Conservation (phyloP, 92 coral and sea anemone species). For the Desmophyllum pertusum region DNA sequence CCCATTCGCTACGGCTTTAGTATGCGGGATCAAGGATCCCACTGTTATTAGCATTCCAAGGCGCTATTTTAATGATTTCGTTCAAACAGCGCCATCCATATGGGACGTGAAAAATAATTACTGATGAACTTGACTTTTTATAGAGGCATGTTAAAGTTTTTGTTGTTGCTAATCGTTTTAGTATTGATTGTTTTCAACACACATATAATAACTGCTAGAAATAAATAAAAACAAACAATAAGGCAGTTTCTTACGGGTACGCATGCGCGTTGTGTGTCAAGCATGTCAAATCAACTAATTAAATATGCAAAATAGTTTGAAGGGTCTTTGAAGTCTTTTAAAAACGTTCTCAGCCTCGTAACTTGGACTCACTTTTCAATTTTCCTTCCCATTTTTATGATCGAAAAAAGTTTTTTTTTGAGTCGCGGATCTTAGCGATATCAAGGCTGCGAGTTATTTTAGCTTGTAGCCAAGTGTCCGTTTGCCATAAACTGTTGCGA, state of each 20-base stretch:
- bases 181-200: neutral
- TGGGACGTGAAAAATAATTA: neutral
- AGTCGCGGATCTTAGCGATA: too few species aligned
- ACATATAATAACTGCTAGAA: neutral
- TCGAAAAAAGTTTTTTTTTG: too few species aligned
- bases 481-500: too few species aligned
- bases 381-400: neutral
- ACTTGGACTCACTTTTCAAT: neutral
- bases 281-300: neutral
- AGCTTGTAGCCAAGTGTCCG: too few species aligned
- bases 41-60: fast-evolving
- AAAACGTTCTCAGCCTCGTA: neutral
- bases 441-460: too few species aligned
- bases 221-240: neutral
- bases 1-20: conserved; percentile 92
- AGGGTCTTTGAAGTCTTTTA: too few species aligned
- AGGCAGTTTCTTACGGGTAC: neutral
- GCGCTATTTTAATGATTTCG: neutral
- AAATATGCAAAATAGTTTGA: neutral
- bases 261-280: neutral
- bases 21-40: conserved; percentile 78
- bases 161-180: neutral
- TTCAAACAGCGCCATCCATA: neutral
- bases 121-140: neutral
- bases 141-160: neutral